Evolutionary conservation across 2,888 invertebrate species (phyloP).

Genomic region (Philopedon plagiatum): DNA sequence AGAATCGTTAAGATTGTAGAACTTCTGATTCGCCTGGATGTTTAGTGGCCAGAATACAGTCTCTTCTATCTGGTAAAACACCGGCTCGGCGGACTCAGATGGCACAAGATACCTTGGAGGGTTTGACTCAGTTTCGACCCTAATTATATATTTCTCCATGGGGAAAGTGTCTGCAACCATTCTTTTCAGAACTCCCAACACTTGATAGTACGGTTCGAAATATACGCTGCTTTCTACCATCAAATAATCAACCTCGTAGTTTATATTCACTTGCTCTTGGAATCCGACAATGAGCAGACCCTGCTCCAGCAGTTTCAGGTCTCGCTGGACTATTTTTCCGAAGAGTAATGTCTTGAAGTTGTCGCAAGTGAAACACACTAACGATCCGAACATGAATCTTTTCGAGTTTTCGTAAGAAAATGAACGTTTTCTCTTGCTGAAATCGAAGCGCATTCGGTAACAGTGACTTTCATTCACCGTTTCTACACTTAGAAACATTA

Average conservation of each 20-base stretch:
- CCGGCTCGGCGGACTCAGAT: conserved; percentile 12
- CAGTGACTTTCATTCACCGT: conserved; percentile 52
- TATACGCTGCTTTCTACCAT: conserved; percentile 86
- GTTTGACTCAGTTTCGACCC: conserved; percentile 68
- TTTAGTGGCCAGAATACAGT: conserved; percentile 40
- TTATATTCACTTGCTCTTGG: conserved; percentile 69
- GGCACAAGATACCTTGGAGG: conserved; percentile 44
- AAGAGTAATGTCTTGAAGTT: conserved; percentile 79
- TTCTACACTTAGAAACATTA: conserved; percentile 43
- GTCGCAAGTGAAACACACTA: conserved; percentile 80
- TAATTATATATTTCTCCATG: conserved; percentile 79
- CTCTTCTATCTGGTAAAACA: conserved; percentile 48
- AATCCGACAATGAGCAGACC: conserved; percentile 71
- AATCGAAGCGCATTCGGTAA: conserved; percentile 53
- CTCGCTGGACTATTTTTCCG: conserved; percentile 77
- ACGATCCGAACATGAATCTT: conserved; percentile 79
- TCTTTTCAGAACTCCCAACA: conserved; percentile 77
- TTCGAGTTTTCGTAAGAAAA: conserved; percentile 71
- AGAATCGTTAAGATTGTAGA: conserved; percentile 63
- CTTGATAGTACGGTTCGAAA: conserved; percentile 86
- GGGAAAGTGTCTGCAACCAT: conserved; percentile 75
- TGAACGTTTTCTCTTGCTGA: conserved; percentile 57
- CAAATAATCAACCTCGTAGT: conserved; percentile 62
- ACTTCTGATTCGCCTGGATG: conserved; percentile 26
- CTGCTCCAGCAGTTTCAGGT: conserved; percentile 71